Evolutionary conservation across 2,888 invertebrate genomes (phyloP), one percentile per base, ranked within the genome.

Genomic region (Steromphala cineraria): DNA sequence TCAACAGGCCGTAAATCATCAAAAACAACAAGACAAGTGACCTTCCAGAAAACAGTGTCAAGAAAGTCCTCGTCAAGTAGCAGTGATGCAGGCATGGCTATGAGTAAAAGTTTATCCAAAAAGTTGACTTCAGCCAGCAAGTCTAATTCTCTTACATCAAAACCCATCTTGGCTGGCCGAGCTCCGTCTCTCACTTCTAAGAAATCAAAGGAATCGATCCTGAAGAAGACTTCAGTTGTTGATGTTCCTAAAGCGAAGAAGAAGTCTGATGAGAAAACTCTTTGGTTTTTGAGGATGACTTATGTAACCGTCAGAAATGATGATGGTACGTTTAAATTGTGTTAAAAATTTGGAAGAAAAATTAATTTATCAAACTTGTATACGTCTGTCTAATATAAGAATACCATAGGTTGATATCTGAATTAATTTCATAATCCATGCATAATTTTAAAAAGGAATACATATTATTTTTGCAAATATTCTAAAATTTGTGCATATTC

Each of bases 291-390:
- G 19, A 67, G 75, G 62, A 80, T 76, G 13, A 52, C 80, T 15
- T 80, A 81, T 75, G 31, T 85, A 17, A 78, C 85, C 24, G 83
- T 84, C 40, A 78, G 82, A 24, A 80, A 55, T 77, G 80, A 79
- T 15, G 80, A 80, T 40, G 83, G 83, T 83, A 36, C 7, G 74
- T 75, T 7, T 2, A 2, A 52, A n/a, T n/a, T n/a, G n/a, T n/a
- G n/a, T n/a, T n/a, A n/a, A n/a, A n/a, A n/a, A n/a, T n/a, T n/a
- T n/a, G n/a, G n/a, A n/a, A n/a, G n/a, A n/a, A n/a, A n/a, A n/a
- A n/a, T 36, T 36, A 7, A 36, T 2, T 7, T 7, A 36, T 36
- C 4, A 36, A 36, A 36, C 15, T 17, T 19, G 21, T 15, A n/a
- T 10, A 52, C 5, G 19, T 46, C 10, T 10, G 13, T 8, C 5